Evolutionary conservation across 2,797 vertebrate genomes (phyloP).

Genomic region (Zalophus californianus): DNA sequence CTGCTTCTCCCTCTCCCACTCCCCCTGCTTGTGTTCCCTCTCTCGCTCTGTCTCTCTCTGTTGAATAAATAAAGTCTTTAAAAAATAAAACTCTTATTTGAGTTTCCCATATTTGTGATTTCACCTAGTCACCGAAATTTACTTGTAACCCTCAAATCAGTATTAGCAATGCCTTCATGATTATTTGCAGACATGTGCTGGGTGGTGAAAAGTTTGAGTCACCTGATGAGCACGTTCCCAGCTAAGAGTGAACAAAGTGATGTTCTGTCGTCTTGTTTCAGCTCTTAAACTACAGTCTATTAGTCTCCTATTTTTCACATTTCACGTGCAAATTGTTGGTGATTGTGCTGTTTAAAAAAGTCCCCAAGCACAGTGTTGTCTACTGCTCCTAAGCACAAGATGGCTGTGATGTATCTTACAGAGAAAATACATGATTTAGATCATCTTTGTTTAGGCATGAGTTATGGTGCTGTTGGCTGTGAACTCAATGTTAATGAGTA

Average conservation of each 20-base stretch:
- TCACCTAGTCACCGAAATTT: background rate
- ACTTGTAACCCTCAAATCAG: background rate
- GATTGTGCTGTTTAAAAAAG: background rate
- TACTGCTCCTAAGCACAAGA: background rate
- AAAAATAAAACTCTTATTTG: background rate
- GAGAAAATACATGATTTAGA: background rate
- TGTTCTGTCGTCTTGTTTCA: background rate
- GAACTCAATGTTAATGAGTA: background rate
- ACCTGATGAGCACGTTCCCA: too few relatives aligned
- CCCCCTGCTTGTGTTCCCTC: too few relatives aligned
- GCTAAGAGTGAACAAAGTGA: background rate
- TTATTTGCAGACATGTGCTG: background rate
- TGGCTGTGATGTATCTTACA: background rate
- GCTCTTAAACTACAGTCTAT: background rate
- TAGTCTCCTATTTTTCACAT: background rate
- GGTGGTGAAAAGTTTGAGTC: background rate
- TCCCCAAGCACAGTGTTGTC: too few relatives aligned
- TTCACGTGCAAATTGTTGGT: background rate
- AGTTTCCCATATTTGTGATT: background rate
- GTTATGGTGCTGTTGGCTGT: background rate
- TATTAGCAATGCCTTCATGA: background rate
- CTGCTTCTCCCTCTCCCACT: too few relatives aligned
- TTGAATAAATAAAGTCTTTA: too few relatives aligned
- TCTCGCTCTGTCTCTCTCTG: too few relatives aligned
- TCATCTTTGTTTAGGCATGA: background rate